Evolutionary conservation across 2,113 vertebrate genomes (phyloP).

Genomic region (Parotia lawesii): DNA sequence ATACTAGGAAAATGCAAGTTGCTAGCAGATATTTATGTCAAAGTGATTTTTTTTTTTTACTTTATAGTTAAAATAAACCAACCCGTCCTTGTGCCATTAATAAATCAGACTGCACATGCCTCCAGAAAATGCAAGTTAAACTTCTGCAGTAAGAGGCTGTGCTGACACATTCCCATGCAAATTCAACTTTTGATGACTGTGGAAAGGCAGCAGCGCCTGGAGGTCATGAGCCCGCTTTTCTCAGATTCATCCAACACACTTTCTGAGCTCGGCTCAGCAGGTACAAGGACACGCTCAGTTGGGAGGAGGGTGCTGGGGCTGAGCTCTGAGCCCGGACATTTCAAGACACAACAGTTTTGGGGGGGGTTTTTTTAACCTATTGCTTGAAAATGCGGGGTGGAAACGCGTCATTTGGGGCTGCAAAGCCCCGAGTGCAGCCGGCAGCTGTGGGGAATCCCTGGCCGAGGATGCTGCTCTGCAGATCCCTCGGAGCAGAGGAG

Average conservation of each 20-base stretch:
- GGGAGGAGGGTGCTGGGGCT: background rate
- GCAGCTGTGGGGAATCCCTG: background rate
- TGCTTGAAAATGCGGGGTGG: background rate
- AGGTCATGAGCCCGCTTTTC: accelerated
- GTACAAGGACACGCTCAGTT: accelerated
- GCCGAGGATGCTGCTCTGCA: constrained; percentile 64
- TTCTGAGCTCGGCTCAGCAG: background rate
- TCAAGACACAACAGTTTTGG: background rate
- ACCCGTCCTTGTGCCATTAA: background rate
- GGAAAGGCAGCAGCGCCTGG: background rate
- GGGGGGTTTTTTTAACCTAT: accelerated
- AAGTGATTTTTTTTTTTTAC: background rate
- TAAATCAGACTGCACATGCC: background rate
- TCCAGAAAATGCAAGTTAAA: background rate
- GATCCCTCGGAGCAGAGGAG: constrained; percentile 74
- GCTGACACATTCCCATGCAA: background rate
- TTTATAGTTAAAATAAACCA: background rate
- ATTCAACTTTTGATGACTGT: background rate
- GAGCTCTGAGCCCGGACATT: accelerated
- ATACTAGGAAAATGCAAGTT: background rate
- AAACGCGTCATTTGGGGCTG: accelerated
- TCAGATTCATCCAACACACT: accelerated
- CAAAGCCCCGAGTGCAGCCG: accelerated
- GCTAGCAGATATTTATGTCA: background rate
- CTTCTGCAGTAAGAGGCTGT: background rate